Percentiles rank a stretch among this genome's conserved stretches.
Evolutionary conservation across 2,888 invertebrate species (phyloP).

Genomic region (Xanthostigma xanthostigma): DNA sequence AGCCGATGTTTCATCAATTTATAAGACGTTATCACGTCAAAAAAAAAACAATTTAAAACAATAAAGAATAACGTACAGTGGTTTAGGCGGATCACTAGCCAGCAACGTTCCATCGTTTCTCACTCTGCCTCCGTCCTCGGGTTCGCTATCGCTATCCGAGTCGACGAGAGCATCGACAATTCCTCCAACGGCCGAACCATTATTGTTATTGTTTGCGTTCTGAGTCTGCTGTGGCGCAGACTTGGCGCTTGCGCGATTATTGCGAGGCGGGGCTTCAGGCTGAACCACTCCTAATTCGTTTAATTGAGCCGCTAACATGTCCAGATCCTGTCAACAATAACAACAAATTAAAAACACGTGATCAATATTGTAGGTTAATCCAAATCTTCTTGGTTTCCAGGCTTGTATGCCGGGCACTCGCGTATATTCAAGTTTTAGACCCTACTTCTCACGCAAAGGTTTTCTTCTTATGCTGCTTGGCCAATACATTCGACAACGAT

Average conservation of each 20-base stretch:
- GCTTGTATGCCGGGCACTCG: too few species aligned
- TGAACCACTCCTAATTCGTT: slow-evolving; percentile 78
- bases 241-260: slow-evolving; percentile 29
- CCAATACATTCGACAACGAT: too few species aligned
- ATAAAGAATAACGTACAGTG: slow-evolving; percentile 56
- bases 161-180: slow-evolving; percentile 31
- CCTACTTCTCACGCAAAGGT: too few species aligned
- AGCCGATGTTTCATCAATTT: too few species aligned
- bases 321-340: slow-evolving; percentile 65
- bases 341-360: slow-evolving; percentile 2
- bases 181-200: slow-evolving; percentile 12
- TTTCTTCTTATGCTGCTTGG: too few species aligned
- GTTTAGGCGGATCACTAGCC: slow-evolving; percentile 93
- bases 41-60: not conserved
- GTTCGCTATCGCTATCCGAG: slow-evolving; percentile 70
- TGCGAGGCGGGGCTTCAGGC: slow-evolving; percentile 57
- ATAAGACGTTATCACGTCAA: too few species aligned
- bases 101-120: slow-evolving; percentile 88
- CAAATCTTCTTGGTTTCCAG: too few species aligned
- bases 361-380: too few species aligned
- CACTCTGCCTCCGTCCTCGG: slow-evolving; percentile 63
- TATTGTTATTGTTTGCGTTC: slow-evolving; percentile 19
- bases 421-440: too few species aligned
- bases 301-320: slow-evolving; percentile 89
- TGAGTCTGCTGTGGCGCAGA: too few species aligned